These are phyloP conservation scores for Chiloscyllium punctatum DNA, from an alignment of 2,797 vertebrate genomes.

Conservation along the genomic window DNA sequence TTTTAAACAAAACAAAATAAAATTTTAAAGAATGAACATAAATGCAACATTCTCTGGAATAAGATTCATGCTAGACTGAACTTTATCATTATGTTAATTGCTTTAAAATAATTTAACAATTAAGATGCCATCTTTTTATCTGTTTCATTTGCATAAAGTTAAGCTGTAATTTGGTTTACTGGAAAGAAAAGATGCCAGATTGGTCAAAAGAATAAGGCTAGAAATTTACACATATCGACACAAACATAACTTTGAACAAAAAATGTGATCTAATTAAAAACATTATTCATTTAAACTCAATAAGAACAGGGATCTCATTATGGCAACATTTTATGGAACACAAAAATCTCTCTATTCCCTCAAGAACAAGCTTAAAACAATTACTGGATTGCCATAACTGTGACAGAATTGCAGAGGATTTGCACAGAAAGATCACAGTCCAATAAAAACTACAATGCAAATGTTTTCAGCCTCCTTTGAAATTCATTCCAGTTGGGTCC, in stretches of 20 bases:
- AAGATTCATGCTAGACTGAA: not conserved
- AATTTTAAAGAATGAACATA: not conserved
- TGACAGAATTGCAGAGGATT: conserved; percentile 15
- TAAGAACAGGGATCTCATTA: conserved; percentile 4
- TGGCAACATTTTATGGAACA: conserved; percentile 22
- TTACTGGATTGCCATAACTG: not conserved
- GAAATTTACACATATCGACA: conserved; percentile 21
- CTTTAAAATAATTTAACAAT: conserved; percentile 7
- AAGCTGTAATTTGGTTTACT: too few species aligned
- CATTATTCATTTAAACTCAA: conserved; percentile 3
- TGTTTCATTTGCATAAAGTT: conserved; percentile 7
- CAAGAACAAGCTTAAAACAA: conserved; percentile 30
- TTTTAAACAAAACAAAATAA: not conserved
- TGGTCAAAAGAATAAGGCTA: conserved; percentile 1
- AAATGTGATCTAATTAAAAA: conserved; percentile 10
- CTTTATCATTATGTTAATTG: not conserved
- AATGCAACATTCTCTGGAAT: not conserved
- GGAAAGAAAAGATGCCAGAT: not conserved
- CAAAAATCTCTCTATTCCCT: conserved; percentile 24
- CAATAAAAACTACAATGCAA: conserved; percentile 23
- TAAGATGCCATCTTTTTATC: conserved; percentile 5
- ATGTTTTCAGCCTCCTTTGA: not conserved
- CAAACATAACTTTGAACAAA: not conserved
- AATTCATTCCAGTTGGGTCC: conserved; percentile 70
- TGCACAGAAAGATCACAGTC: not conserved